These are phyloP conservation scores for Theocolax elegans DNA, from an alignment of 1,140 invertebrate species.

Conservation along the genomic window DNA sequence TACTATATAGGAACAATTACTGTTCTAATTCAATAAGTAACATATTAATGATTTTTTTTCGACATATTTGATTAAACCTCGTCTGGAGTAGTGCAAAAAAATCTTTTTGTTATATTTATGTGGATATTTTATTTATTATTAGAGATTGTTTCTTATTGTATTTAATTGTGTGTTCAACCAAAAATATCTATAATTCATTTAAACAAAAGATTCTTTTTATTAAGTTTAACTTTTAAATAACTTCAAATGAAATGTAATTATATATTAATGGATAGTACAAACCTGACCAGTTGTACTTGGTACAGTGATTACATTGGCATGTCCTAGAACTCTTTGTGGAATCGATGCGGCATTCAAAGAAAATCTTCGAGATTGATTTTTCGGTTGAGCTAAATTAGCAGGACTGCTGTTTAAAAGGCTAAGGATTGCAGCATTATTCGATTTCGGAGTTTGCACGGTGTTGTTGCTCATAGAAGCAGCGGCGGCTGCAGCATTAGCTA, in stretches of 20 bases:
- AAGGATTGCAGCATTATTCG: conserved; percentile 76
- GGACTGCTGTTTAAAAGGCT: conserved; percentile 80
- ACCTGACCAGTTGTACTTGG: conserved; percentile 64
- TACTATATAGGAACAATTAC: too few species aligned
- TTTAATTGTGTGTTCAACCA: too few species aligned
- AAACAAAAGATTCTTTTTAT: too few species aligned
- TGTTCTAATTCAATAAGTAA: too few species aligned
- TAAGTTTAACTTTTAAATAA: conserved; percentile 54
- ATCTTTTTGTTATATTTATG: too few species aligned
- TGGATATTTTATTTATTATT: too few species aligned
- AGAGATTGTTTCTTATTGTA: too few species aligned
- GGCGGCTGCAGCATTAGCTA: conserved; percentile 67
- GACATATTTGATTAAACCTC: too few species aligned
- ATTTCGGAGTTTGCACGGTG: conserved; percentile 56
- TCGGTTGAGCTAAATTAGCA: conserved; percentile 67
- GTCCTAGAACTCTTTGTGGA: conserved; percentile 61
- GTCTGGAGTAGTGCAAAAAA: too few species aligned
- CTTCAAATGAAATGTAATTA: background rate
- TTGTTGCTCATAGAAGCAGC: conserved; percentile 66
- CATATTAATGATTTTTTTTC: too few species aligned
- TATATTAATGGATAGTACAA: conserved; percentile 13
- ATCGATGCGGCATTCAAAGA: conserved; percentile 62
- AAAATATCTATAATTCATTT: too few species aligned
- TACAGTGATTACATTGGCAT: conserved; percentile 65
- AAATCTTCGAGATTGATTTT: conserved; percentile 59